Percentiles rank a stretch among this genome's conserved stretches.
phyloP scores from a whole-genome alignment of 1,140 invertebrate genomes.

The Druon quercuslanigerum region DNA sequence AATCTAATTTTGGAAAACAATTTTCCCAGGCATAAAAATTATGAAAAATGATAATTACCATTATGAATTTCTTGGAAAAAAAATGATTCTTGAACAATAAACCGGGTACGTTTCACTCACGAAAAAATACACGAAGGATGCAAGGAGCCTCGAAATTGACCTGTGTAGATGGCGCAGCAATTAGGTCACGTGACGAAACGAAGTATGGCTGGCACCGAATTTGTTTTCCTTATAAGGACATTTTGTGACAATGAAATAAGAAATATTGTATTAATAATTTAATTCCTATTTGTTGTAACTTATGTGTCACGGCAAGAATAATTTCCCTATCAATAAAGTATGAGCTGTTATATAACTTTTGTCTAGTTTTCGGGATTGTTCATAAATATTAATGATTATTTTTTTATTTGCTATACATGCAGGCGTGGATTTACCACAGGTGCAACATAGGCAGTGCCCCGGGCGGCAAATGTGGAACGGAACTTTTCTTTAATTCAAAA shows the following conservation, averaged over 20 bases:
- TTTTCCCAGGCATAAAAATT: neutral
- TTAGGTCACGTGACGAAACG: neutral
- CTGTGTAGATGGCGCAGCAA: neutral
- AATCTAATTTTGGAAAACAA: neutral
- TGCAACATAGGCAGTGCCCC: too few relatives aligned
- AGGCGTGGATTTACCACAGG: too few relatives aligned
- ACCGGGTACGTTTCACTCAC: conserved; percentile 1
- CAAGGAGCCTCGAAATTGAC: neutral
- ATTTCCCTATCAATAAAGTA: too few relatives aligned
- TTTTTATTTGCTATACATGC: too few relatives aligned
- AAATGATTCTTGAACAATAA: neutral
- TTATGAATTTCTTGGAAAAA: neutral
- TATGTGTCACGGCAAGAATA: too few relatives aligned
- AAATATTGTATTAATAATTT: too few relatives aligned
- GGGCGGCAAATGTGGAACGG: too few relatives aligned
- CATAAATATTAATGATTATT: too few relatives aligned
- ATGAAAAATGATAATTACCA: neutral
- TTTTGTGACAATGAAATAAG: neutral
- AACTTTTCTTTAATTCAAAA: too few relatives aligned
- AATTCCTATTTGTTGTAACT: too few relatives aligned
- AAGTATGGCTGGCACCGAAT: neutral
- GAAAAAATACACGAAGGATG: neutral
- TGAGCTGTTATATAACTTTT: too few relatives aligned
- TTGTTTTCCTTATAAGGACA: conserved; percentile 17
- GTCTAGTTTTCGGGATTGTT: too few relatives aligned